Percentiles rank a stretch among this genome's conserved stretches.
phyloP scores from a whole-genome alignment of 64 coral and sea anemone species.

The Stichodactyla mertensii region DNA sequence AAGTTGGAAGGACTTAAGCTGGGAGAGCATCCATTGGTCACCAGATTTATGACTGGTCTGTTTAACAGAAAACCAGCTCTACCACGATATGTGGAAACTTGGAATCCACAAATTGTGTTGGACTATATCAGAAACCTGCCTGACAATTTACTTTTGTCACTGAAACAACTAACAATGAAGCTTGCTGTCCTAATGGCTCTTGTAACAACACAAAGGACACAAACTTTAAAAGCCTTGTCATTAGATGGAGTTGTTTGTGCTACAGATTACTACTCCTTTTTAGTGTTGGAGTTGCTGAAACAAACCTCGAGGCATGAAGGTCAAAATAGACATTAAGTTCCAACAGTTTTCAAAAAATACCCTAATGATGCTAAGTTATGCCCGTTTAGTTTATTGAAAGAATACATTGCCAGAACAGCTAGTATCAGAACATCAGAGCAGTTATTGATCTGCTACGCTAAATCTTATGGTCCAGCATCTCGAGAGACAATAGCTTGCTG shows the following conservation, averaged over 20 bases:
- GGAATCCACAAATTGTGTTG: slow-evolving; percentile 21
- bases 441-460: slow-evolving; percentile 16
- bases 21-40: not conserved
- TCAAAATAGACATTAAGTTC: slow-evolving; percentile 20
- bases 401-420: slow-evolving; percentile 18
- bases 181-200: slow-evolving; percentile 7
- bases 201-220: slow-evolving; percentile 13
- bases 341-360: slow-evolving; percentile 9
- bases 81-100: slow-evolving; percentile 11
- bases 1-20: not conserved
- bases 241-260: not conserved
- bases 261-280: not conserved
- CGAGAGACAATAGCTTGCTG: slow-evolving; percentile 17
- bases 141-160: not conserved
- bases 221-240: slow-evolving; percentile 9
- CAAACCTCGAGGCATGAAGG: not conserved
- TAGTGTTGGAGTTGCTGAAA: not conserved
- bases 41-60: slow-evolving; percentile 16
- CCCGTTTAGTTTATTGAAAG: not conserved
- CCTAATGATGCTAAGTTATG: not conserved
- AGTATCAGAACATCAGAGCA: not conserved
- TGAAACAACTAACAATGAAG: slow-evolving; percentile 25
- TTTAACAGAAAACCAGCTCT: slow-evolving; percentile 21
- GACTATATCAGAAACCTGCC: not conserved
- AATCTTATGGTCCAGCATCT: slow-evolving; percentile 13